Evolutionary conservation across 2,888 invertebrate species (phyloP).

Genomic region (Brachynemurus nebulosus): DNA sequence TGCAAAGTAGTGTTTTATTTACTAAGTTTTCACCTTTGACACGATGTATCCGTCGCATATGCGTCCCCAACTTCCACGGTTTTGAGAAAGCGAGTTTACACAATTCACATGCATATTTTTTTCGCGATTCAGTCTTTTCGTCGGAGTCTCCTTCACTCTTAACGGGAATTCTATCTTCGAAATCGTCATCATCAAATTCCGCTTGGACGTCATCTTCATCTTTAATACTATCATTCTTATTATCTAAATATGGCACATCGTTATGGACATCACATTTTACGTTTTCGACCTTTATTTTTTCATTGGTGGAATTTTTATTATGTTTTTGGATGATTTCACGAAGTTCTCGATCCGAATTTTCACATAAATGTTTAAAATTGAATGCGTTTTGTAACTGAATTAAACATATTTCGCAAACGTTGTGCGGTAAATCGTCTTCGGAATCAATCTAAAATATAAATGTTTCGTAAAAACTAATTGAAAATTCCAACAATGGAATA

Average conservation of each 20-base stretch:
- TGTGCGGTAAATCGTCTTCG: not conserved
- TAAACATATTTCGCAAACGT: not conserved
- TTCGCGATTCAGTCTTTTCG: not conserved
- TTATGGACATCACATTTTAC: not conserved
- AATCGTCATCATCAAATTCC: not conserved
- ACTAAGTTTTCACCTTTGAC: not conserved
- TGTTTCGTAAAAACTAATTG: too few relatives aligned
- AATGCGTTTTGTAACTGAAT: not conserved
- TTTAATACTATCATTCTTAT: not conserved
- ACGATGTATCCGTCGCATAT: not conserved
- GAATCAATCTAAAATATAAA: not conserved
- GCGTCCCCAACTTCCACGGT: not conserved
- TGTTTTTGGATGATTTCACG: not conserved
- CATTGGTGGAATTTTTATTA: not conserved
- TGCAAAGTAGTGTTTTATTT: too few relatives aligned
- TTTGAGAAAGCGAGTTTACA: not conserved
- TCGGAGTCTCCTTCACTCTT: not conserved
- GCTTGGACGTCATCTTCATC: not conserved
- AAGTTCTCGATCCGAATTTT: not conserved
- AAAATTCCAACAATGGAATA: too few relatives aligned
- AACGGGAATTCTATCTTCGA: not conserved
- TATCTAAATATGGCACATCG: too few relatives aligned
- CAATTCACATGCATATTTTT: slow-evolving; percentile 1
- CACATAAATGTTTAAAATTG: slow-evolving; percentile 3
- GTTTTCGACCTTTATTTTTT: not conserved